Percentiles rank a stretch among this genome's conserved stretches.
Evolutionary conservation across 2,888 invertebrate genomes (phyloP).

Genomic region (Tetranychus piercei): DNA sequence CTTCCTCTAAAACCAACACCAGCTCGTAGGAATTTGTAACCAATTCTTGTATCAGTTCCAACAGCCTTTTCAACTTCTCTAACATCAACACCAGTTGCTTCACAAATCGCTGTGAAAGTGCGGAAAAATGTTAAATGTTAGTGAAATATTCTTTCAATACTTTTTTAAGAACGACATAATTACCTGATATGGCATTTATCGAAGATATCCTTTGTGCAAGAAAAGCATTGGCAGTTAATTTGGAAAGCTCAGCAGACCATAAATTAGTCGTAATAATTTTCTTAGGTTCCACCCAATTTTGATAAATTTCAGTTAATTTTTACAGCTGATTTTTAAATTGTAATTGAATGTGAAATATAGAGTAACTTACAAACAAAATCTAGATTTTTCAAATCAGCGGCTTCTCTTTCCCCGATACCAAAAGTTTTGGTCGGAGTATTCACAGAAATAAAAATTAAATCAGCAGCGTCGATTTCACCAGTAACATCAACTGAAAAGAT

Average conservation of each 20-base stretch:
- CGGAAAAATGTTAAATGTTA: not conserved
- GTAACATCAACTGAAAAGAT: conserved; percentile 82
- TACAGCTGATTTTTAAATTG: conserved; percentile 48
- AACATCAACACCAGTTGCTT: conserved; percentile 93
- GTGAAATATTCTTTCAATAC: not conserved
- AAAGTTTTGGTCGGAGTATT: conserved; percentile 96
- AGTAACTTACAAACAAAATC: conserved; percentile 49
- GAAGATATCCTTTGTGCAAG: conserved; percentile 94
- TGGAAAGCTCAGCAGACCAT: conserved; percentile 96
- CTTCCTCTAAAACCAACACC: conserved; percentile 96
- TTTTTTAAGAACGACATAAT: not conserved
- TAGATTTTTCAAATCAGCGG: conserved; percentile 88
- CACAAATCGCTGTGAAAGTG: conserved; percentile 56
- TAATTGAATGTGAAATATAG: no score
- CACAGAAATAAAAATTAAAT: conserved; percentile 94
- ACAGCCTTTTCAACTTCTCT: conserved; percentile 89
- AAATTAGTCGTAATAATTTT: conserved; percentile 92
- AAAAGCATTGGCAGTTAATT: conserved; percentile 94
- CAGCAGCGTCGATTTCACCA: conserved; percentile 70
- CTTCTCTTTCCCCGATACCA: conserved; percentile 89
- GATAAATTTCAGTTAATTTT: conserved; percentile 73
- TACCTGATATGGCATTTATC: conserved; percentile 71
- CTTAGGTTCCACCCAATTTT: conserved; percentile 82
- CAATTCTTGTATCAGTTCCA: conserved; percentile 82
- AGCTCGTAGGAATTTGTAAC: conserved; percentile 86